phyloP scores from a whole-genome alignment of 2,797 vertebrate genomes.

The Bradypodion pumilum region DNA sequence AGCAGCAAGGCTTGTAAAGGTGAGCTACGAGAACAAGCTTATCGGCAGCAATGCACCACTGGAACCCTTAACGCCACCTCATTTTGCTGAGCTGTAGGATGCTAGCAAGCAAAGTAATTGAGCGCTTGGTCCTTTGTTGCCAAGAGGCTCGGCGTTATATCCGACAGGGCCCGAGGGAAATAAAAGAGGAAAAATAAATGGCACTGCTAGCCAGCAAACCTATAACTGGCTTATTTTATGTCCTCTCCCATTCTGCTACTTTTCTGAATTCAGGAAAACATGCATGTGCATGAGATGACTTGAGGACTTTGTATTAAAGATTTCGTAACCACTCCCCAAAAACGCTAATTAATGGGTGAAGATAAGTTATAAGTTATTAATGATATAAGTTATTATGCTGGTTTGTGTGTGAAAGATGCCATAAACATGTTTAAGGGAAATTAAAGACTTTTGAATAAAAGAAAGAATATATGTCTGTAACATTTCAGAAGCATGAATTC shows the following conservation, averaged over 20 bases:
- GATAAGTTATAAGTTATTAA: too few species aligned
- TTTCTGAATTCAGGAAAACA: background rate
- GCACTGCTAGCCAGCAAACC: too few species aligned
- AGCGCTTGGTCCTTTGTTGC: background rate
- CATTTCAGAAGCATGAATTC: background rate
- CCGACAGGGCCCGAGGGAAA: background rate
- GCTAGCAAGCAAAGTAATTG: background rate
- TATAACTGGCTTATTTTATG: background rate
- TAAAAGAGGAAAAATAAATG: background rate
- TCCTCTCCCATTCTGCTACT: background rate
- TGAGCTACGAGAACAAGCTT: conserved; percentile 70
- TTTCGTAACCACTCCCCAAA: background rate
- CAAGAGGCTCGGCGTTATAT: background rate
- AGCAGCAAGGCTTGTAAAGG: conserved; percentile 88
- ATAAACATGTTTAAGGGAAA: background rate
- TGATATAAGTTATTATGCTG: too few species aligned
- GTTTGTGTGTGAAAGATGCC: background rate
- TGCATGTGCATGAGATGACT: background rate
- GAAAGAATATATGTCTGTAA: background rate
- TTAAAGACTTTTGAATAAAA: background rate
- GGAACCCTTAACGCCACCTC: background rate
- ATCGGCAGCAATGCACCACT: too few species aligned
- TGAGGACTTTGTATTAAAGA: background rate
- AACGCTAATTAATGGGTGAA: too few species aligned
- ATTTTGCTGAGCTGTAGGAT: background rate